phyloP scores from a whole-genome alignment of 2,888 invertebrate species.

The Watsonalla cultraria region DNA sequence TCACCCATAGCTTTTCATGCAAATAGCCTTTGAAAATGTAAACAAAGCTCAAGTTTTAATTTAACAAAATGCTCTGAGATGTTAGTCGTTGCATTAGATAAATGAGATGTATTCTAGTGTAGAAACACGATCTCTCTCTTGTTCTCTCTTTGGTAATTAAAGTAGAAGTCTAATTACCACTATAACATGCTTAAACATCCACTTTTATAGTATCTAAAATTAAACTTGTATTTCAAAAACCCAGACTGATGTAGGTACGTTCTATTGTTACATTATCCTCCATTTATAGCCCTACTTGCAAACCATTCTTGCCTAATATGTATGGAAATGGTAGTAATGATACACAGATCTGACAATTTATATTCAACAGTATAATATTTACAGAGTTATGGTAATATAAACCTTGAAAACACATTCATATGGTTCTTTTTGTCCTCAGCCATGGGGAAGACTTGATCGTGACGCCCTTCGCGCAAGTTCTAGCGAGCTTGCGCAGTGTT shows the following conservation, averaged over 20 bases:
- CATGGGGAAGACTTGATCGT: constrained; percentile 99
- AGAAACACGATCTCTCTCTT: too few species aligned
- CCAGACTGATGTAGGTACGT: background rate
- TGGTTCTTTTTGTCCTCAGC: constrained; percentile 71
- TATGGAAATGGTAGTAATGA: background rate
- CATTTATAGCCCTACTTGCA: background rate
- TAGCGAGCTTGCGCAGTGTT: constrained; percentile 98
- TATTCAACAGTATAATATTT: background rate
- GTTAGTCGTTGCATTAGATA: too few species aligned
- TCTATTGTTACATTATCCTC: background rate
- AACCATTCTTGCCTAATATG: background rate
- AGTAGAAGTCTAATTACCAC: too few species aligned
- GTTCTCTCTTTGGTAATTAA: too few species aligned
- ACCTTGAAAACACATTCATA: constrained; percentile 7
- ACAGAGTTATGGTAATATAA: background rate
- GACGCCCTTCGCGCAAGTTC: constrained; percentile 99
- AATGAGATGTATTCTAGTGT: too few species aligned
- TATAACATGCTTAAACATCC: too few species aligned
- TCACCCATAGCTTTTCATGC: too few species aligned
- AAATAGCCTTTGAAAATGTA: too few species aligned
- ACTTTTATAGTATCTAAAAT: too few species aligned
- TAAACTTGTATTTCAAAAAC: too few species aligned
- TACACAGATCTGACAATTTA: background rate
- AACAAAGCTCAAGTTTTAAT: too few species aligned
- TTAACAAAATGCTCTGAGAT: too few species aligned